Percentiles rank a stretch among this genome's conserved stretches.
These are phyloP conservation scores for Megalops cyprinoides DNA, from an alignment of 2,797 vertebrate species.

Conservation along the genomic window DNA sequence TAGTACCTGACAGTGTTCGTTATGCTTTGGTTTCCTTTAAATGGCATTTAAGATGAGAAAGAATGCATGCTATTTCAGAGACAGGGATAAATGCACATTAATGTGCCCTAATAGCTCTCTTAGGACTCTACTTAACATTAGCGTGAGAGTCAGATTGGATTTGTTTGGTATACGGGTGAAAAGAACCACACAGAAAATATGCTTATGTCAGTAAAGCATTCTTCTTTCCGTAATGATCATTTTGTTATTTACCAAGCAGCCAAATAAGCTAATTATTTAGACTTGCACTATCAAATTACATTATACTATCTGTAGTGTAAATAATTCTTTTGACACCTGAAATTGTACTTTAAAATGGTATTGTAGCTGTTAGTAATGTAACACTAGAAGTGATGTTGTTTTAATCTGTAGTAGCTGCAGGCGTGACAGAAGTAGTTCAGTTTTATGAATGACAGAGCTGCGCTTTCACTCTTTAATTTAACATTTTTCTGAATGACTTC, in stretches of 20 bases:
- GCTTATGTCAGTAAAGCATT: background rate
- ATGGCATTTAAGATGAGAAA: constrained; percentile 4
- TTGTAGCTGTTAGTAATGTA: no score
- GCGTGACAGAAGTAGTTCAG: no score
- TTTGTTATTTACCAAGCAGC: background rate
- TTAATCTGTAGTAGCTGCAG: no score
- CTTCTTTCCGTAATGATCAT: background rate
- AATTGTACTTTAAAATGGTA: no score
- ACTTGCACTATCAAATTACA: background rate
- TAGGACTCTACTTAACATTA: background rate
- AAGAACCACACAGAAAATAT: background rate
- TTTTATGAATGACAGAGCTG: no score
- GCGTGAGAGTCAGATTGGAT: background rate
- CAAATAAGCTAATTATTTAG: background rate
- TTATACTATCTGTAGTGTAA: no score
- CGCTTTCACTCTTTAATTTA: no score
- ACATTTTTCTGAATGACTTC: no score
- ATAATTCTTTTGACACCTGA: no score
- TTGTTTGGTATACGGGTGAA: background rate
- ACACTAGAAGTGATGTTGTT: no score
- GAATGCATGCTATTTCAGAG: background rate
- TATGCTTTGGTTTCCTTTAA: background rate
- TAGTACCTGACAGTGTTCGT: background rate
- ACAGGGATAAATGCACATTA: background rate
- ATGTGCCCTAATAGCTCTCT: constrained; percentile 9